Conservation (phyloP, 2,113 vertebrate genomes). For the Rhinogobius similis region DNA sequence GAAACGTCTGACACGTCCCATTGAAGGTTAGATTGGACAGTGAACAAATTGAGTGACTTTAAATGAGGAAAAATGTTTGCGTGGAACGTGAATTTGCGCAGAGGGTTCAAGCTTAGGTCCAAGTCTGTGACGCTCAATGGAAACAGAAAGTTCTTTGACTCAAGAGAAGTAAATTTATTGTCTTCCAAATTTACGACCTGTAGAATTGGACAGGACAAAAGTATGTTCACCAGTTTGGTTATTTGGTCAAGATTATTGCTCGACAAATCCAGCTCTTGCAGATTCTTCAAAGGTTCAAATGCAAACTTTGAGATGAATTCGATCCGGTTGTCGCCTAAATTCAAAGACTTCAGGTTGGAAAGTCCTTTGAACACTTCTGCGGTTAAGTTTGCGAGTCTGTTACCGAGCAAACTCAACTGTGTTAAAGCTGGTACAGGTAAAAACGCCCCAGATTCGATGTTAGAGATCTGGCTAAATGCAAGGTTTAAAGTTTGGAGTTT, state of each 20-base stretch:
- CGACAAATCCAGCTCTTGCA: neutral
- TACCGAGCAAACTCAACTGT: rapidly evolving
- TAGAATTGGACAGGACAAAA: constrained; percentile 1
- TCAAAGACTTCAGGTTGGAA: constrained; percentile 8
- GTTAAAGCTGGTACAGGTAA: constrained; percentile 5
- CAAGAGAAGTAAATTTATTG: neutral
- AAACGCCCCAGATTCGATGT: constrained; percentile 32
- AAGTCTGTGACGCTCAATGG: constrained; percentile 2
- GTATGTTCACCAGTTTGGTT: neutral
- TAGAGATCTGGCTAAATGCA: rapidly evolving
- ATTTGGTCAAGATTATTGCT: constrained; percentile 26
- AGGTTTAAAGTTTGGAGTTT: neutral
- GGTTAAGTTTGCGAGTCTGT: constrained; percentile 26
- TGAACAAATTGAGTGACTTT: constrained; percentile 35
- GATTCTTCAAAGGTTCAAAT: constrained; percentile 10
- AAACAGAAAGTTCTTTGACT: neutral
- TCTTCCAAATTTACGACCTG: neutral
- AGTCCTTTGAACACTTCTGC: constrained; percentile 32
- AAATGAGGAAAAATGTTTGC: constrained; percentile 50
- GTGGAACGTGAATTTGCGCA: constrained; percentile 43
- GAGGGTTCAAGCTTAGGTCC: constrained; percentile 6
- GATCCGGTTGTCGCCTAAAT: neutral
- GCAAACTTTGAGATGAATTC: neutral
- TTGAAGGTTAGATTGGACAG: neutral
- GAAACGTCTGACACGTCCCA: constrained; percentile 47